Evolutionary conservation across 92 coral and sea anemone genomes (phyloP).

Genomic region (Phenganax subtilis): DNA sequence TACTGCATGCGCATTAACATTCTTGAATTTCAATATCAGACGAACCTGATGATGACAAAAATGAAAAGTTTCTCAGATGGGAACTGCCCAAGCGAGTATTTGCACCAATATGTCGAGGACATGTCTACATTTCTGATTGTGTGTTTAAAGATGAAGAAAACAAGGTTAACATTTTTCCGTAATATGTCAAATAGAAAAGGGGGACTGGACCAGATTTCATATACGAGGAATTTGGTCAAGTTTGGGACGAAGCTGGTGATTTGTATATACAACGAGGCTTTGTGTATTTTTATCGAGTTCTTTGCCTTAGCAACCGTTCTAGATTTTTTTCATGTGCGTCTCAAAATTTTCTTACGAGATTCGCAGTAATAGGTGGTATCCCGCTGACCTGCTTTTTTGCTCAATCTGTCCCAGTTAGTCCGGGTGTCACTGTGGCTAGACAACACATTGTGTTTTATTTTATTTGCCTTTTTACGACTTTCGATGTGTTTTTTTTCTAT

Average conservation of each 20-base stretch:
- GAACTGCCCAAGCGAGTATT: conserved; percentile 77
- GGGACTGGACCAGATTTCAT: neutral
- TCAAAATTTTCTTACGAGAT: too few relatives aligned
- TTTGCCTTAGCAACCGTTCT: too few relatives aligned
- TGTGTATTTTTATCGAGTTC: too few relatives aligned
- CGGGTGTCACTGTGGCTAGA: too few relatives aligned
- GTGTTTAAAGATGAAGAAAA: conserved; percentile 78
- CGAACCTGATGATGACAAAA: conserved; percentile 29
- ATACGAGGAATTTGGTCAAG: too few relatives aligned
- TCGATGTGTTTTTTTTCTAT: neutral
- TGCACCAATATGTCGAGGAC: conserved; percentile 57
- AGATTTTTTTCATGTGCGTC: too few relatives aligned
- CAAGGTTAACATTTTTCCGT: conserved; percentile 43
- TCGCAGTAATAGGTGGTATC: too few relatives aligned
- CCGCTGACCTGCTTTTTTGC: too few relatives aligned
- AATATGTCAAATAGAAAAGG: neutral
- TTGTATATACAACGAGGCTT: too few relatives aligned
- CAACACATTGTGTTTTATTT: too few relatives aligned
- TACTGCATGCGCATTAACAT: neutral
- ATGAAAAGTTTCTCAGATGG: conserved; percentile 49
- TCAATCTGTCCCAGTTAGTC: too few relatives aligned
- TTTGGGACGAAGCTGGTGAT: neutral
- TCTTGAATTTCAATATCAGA: neutral
- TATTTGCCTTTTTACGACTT: neutral
- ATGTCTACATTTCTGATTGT: conserved; percentile 67